These are phyloP conservation scores for Cistogaster globosa DNA, from an alignment of 2,888 invertebrate species.

Conservation along the genomic window DNA sequence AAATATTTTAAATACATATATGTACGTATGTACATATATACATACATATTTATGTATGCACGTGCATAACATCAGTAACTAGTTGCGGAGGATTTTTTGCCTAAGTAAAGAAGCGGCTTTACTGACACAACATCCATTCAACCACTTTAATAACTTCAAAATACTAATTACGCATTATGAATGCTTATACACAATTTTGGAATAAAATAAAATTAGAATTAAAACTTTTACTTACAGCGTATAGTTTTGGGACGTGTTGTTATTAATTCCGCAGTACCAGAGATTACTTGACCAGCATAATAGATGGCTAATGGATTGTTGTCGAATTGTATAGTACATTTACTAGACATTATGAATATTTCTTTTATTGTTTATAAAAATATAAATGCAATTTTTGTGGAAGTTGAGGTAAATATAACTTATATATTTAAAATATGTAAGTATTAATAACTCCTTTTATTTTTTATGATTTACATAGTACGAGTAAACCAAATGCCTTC, in stretches of 20 bases:
- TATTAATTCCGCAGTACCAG: constrained; percentile 80
- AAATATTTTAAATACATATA: not conserved
- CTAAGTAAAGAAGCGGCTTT: not conserved
- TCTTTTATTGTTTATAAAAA: not conserved
- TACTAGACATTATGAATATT: constrained; percentile 78
- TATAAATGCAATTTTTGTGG: constrained; percentile 28
- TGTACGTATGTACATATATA: no score
- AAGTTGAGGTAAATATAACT: constrained; percentile 1
- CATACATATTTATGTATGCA: no score
- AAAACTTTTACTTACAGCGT: constrained; percentile 78
- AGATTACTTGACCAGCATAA: constrained; percentile 81
- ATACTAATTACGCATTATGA: constrained; percentile 7
- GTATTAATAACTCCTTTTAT: not conserved
- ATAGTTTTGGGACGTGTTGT: constrained; percentile 81
- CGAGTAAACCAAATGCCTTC: constrained; percentile 23
- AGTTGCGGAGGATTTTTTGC: not conserved
- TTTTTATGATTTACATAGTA: no score
- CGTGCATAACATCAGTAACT: not conserved
- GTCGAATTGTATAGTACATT: constrained; percentile 80
- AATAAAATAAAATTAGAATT: not conserved
- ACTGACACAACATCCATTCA: not conserved
- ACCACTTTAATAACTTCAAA: not conserved
- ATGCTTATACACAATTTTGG: not conserved
- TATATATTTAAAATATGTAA: not conserved
- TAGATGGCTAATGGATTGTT: constrained; percentile 80